These are phyloP conservation scores for Melanerpes formicivorus DNA, from an alignment of 2,113 vertebrate genomes.

Conservation along the genomic window DNA sequence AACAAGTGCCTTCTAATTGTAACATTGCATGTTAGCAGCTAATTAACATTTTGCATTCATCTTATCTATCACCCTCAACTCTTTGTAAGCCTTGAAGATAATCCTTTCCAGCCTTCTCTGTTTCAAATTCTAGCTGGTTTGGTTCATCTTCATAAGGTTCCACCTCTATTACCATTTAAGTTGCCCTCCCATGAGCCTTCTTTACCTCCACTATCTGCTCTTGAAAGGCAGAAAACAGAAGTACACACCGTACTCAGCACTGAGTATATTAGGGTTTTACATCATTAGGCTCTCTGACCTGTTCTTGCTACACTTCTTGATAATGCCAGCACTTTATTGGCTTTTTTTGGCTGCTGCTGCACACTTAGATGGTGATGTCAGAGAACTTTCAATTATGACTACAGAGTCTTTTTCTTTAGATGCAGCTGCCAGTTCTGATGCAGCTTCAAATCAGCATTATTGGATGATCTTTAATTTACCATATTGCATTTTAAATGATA, in stretches of 20 bases:
- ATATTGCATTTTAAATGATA: neutral
- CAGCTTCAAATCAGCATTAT: neutral
- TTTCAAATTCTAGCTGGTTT: neutral
- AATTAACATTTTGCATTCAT: neutral
- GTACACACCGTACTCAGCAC: neutral
- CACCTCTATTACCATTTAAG: neutral
- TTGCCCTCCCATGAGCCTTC: neutral
- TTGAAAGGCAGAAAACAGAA: neutral
- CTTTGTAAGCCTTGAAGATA: neutral
- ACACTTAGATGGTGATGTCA: neutral
- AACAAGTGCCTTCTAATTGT: neutral
- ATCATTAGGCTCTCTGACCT: neutral
- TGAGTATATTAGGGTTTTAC: neutral
- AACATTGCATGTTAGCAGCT: neutral
- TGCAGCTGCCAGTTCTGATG: neutral
- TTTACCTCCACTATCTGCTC: neutral
- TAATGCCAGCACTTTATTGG: neutral
- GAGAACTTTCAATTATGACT: neutral
- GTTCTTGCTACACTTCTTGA: neutral
- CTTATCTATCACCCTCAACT: neutral
- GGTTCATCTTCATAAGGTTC: neutral
- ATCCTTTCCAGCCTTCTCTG: neutral
- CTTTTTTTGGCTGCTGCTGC: neutral
- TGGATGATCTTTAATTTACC: neutral
- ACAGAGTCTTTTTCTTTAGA: neutral